These are phyloP conservation scores for Ancistrus triradiatus DNA, from an alignment of 2,113 vertebrate species.

Conservation along the genomic window DNA sequence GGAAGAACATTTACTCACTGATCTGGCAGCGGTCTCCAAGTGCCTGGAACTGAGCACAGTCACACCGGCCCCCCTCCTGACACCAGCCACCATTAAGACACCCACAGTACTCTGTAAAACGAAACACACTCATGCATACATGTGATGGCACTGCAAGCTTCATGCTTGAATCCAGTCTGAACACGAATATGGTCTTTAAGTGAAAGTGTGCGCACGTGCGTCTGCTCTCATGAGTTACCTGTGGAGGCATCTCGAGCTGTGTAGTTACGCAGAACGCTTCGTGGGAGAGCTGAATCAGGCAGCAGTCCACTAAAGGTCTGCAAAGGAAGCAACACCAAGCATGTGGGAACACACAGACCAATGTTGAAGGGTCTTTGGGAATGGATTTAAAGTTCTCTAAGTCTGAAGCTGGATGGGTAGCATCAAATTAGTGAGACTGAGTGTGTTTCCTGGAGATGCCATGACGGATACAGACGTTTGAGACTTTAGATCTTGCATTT, in stretches of 20 bases:
- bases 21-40: slow-evolving; percentile 92
- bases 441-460: slow-evolving; percentile 22
- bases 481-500: slow-evolving; percentile 39
- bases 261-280: slow-evolving; percentile 47
- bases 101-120: slow-evolving; percentile 68
- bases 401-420: background rate
- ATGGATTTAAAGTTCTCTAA: no score
- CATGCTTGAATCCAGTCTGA: no score
- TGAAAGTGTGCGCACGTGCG: background rate
- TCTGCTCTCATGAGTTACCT: slow-evolving; percentile 36
- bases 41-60: slow-evolving; percentile 95
- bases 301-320: slow-evolving; percentile 47
- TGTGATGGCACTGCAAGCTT: background rate
- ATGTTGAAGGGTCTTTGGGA: no score
- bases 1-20: slow-evolving; percentile 90
- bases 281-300: slow-evolving; percentile 47
- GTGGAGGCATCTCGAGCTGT: slow-evolving; percentile 48
- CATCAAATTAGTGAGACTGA: slow-evolving; percentile 29
- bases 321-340: slow-evolving; percentile 1
- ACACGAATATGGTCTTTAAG: background rate
- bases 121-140: slow-evolving; percentile 21
- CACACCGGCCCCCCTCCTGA: slow-evolving; percentile 84
- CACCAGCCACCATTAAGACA: slow-evolving; percentile 97
- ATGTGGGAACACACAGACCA: background rate
- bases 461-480: slow-evolving; percentile 28